Base-by-base conservation (phyloP, 2,888 invertebrate genomes). In the Harpagoxenus sublaevis region DNA sequence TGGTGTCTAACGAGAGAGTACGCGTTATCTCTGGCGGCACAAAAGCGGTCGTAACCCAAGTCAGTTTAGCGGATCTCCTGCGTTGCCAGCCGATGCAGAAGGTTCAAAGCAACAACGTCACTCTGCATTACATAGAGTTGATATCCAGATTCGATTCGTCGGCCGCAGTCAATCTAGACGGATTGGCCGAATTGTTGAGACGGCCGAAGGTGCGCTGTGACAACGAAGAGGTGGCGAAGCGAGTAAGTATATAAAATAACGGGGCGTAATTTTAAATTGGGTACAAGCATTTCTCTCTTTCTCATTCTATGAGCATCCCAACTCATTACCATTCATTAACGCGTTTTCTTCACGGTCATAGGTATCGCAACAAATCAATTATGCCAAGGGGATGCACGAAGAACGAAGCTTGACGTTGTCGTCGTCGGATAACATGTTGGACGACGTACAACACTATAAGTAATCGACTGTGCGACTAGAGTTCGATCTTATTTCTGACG, bases 281-380 rank as follows among this genome's bases (percentile, higher is more conserved):
- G 10, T 45, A 31, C 5, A 51, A 65, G 15, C n/a, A 28, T 68
- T 35, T 15, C 1, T 70, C 9, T 63, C 15, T 75, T 18, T 57
- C 28, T 45, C 5, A 23, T n/a, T 8, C n/a, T 1, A 81, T 12
- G 9, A 83, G 39, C 63, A 3, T 31, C 35, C 6, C 28, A 4
- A 81, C 3, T 12, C 10, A 48, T 71, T 35, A 28, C 28, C 6
- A n/a, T 0, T 42, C 39, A 39, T 68, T 66, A 60, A 73, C 65
- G 57, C 10, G 55, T 53, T 48, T 45, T 79, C 15, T n/a, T 23
- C 8, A 31, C 12, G 9, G 1, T 85, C 89, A 0, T 92, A 96
- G 96, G 96, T 97, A n/a, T 97, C 97, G 42, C 97, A 97, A 89
- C 97, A 98, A 96, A 98, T 99, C 88, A 98, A 98, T 93, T 98